Base-by-base conservation (phyloP, 2,797 vertebrate genomes). In the Labroides dimidiatus region DNA sequence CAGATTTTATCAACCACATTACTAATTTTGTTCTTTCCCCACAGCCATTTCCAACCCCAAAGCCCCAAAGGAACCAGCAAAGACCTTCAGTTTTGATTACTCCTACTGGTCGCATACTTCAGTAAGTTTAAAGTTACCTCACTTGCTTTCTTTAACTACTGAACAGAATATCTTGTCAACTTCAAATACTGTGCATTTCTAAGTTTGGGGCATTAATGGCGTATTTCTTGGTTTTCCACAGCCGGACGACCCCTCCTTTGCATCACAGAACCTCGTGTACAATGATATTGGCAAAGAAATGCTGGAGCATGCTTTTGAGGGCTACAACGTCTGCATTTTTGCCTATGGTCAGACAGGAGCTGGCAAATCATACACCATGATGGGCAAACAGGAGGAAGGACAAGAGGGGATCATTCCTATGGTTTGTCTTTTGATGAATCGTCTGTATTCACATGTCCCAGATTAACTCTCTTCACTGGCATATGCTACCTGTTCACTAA, bases 221-320 rank as follows among this genome's bases (percentile, higher is more conserved):
- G 13, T 54, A 63, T 64, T 24, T 43, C 16, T 65, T 57, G 74
- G 49, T 13, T 74, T 80, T 45, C 67, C 64, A 10, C 87, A 99
- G 98, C 92, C 95, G 0, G 97, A 99, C 21, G 98, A 99, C 85
- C 93, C 97, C 52, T 84, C 81, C 90, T 99, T 99, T 90, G 97
- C 98, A 0, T 96, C 97, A 80, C 98, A 99, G 89, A 96, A 83
- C 77, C 96, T 90, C 1, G 98, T 99, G 45, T 99, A 94, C 93
- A 99, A 99, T 95, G 98, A 99, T 72, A 99, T 99, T 36, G 98
- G 98, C 47, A 97, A 99, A 80, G 98, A 99, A 90, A 99, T 99
- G 98, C 93, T 99, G 66, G 89, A 93, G 48, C 98, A 99, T 1
- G 97, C 98, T 48, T 99, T 99, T 21, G 97, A 99, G 75, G 98